These are phyloP conservation scores for Fregetta grallaria DNA, from an alignment of 2,113 vertebrate genomes.

Conservation along the genomic window DNA sequence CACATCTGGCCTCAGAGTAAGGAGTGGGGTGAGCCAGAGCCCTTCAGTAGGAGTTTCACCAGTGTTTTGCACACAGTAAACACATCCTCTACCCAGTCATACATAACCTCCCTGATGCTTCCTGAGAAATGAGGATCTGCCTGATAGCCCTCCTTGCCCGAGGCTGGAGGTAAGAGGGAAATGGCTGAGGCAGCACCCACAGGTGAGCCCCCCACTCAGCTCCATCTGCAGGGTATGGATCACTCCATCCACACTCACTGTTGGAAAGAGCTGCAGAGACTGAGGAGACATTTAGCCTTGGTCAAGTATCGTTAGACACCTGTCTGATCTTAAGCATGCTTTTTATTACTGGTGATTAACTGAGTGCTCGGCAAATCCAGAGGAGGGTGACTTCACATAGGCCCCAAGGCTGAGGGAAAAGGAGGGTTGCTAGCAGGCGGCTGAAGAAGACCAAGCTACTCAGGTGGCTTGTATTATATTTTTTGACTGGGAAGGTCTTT, in stretches of 20 bases:
- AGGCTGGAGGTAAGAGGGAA: neutral
- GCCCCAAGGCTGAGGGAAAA: neutral
- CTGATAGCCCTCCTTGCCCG: accelerated
- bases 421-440: neutral
- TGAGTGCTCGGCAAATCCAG: neutral
- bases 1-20: neutral
- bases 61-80: neutral
- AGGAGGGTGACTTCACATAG: neutral
- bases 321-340: neutral
- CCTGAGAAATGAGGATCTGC: neutral
- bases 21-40: neutral
- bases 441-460: neutral
- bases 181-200: neutral
- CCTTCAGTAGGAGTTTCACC: neutral
- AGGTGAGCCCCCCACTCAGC: accelerated
- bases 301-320: neutral
- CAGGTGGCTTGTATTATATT: neutral
- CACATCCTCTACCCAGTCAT: neutral
- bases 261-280: neutral
- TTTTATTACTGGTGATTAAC: neutral
- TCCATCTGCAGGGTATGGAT: neutral
- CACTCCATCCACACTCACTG: neutral
- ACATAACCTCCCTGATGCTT: neutral
- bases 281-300: neutral
- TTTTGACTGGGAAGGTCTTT: neutral